Base-by-base conservation (phyloP, 2,113 vertebrate species). In the Tupaia tana region DNA sequence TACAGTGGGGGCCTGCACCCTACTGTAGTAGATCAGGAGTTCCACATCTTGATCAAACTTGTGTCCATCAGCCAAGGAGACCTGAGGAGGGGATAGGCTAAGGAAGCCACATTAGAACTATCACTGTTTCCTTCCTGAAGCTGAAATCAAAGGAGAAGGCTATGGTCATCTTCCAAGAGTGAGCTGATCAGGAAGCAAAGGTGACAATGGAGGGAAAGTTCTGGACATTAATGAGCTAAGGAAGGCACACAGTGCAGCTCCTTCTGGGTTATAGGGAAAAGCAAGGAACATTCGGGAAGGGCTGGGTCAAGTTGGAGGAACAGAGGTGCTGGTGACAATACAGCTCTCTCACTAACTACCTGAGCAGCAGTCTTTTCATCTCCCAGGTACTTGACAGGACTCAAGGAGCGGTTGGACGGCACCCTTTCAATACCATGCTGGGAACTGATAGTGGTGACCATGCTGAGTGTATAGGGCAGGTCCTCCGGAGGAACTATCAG, bases 41-140 rank as follows among this genome's bases (percentile, higher is more conserved):
- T 99, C 98, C 74, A 99, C 97, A 31, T 99, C 98, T 58, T 97
- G 94, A 82, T 99, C 98, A 98, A 99, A 99, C 89, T 98, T 98
- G 97, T 99, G 98, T 71, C 98, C 99, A 91, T 98, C 96, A 69
- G 98, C 97, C 98, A 99, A 95, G 67, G 98, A 98, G 19, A 99
- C 96, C 99, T 99, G 89, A 82, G 52, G 56, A 31, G 83, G 31
- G 14, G 25, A 79, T 1, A 67, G 82, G 20, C 27, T 77, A 83
- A 79, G 34, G 6, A 86, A 12, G 43, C 43, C 10, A 70, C 1
- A 4, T 86, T 29, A 70, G 84, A 58, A 73, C 3, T 4, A 9
- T 15, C 43, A 43, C 22, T 43, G 16, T 16, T 25, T 66, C 12
- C 34, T 61, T 58, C n/a, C 12, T 31, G 20, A 16, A 25, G 29